These are phyloP conservation scores for Apeira syringaria DNA, from an alignment of 2,888 invertebrate genomes.

Conservation along the genomic window DNA sequence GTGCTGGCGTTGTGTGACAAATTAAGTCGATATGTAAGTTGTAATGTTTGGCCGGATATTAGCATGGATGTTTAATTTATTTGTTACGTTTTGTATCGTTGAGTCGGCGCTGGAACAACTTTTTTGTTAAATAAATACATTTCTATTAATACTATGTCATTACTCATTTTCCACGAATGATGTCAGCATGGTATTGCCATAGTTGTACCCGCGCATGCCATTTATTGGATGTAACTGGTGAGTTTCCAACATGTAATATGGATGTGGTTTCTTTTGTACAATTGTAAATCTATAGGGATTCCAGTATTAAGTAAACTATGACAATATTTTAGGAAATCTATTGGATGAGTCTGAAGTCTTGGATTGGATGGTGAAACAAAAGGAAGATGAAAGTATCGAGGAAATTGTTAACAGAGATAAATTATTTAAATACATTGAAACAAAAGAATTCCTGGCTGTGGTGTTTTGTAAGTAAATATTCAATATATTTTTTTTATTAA, in stretches of 20 bases:
- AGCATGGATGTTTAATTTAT: conserved; percentile 78
- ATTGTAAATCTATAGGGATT: conserved; percentile 46
- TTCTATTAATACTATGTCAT: conserved; percentile 70
- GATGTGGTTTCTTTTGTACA: conserved; percentile 78
- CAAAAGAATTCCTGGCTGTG: conserved; percentile 95
- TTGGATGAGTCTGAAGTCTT: conserved; percentile 92
- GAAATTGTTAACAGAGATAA: conserved; percentile 91
- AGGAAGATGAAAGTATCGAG: conserved; percentile 95
- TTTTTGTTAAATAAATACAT: conserved; percentile 80
- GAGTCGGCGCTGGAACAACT: conserved; percentile 73
- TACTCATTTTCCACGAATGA: conserved; percentile 75
- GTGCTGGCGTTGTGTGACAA: conserved; percentile 68
- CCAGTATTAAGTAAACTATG: conserved; percentile 47
- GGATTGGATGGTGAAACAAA: conserved; percentile 96
- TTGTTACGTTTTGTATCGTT: conserved; percentile 77
- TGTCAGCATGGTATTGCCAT: conserved; percentile 79
- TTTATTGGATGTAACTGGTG: conserved; percentile 76
- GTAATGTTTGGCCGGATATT: conserved; percentile 74
- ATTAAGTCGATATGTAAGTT: conserved; percentile 69
- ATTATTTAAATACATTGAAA: conserved; percentile 92
- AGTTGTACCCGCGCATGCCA: conserved; percentile 77
- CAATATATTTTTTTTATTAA: no score
- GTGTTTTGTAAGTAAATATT: conserved; percentile 91
- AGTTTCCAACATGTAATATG: conserved; percentile 74
- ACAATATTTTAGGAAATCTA: conserved; percentile 77